A percentile compares a stretch with the other conserved stretches of the same genome.
These are phyloP conservation scores for Rhizomys pruinosus DNA, from an alignment of 2,113 vertebrate species.

Conservation along the genomic window DNA sequence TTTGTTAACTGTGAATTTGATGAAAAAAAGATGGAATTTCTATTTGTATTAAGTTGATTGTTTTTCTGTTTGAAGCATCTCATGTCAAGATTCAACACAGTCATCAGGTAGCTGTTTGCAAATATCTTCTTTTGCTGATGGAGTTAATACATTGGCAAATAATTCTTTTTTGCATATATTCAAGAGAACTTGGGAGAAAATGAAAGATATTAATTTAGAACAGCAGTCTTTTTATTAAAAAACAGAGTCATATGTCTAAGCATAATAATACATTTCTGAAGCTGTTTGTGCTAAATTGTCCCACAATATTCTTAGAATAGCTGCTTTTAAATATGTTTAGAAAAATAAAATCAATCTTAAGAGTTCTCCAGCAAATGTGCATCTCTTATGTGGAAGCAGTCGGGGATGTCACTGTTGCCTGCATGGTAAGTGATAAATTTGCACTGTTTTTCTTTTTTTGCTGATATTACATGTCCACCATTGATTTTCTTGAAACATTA, in stretches of 20 bases:
- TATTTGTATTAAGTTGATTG: neutral
- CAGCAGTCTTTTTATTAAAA: constrained; percentile 11
- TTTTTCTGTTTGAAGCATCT: constrained; percentile 1
- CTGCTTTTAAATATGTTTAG: constrained; percentile 16
- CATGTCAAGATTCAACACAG: neutral
- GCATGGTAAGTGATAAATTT: neutral
- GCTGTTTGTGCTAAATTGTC: neutral
- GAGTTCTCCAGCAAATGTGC: constrained; percentile 41
- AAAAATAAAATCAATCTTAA: constrained; percentile 24
- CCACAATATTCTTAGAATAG: neutral
- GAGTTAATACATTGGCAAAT: neutral
- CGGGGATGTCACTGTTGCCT: constrained; percentile 4
- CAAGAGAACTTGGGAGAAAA: constrained; percentile 40
- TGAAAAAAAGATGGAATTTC: neutral
- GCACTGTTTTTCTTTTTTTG: neutral
- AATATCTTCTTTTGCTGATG: constrained; percentile 8
- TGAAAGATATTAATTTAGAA: constrained; percentile 43
- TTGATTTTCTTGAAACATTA: constrained; percentile 35
- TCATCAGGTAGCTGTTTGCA: neutral
- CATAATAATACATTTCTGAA: neutral
- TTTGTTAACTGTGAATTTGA: constrained; percentile 24
- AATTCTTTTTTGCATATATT: neutral
- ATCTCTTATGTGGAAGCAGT: neutral
- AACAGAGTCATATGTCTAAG: constrained; percentile 39
- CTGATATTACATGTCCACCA: constrained; percentile 7